These are phyloP conservation scores for Sepioteuthis lessoniana DNA, from an alignment of 2,888 invertebrate species.

Conservation along the genomic window DNA sequence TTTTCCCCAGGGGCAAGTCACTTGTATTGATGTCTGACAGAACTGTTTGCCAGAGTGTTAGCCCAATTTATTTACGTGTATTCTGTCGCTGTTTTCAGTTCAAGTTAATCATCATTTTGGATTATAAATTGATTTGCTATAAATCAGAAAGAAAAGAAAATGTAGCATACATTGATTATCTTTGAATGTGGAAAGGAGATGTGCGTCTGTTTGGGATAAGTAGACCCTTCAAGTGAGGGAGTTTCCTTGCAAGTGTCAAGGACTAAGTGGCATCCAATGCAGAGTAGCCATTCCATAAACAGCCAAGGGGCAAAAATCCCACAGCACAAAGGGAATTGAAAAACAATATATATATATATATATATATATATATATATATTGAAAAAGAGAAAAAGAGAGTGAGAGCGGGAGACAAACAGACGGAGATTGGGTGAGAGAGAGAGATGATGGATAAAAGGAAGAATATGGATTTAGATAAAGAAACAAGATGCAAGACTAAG, in stretches of 20 bases:
- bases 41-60: not conserved
- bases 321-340: not conserved
- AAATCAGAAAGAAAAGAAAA: not conserved
- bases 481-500: too few species aligned
- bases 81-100: not conserved
- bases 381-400: too few species aligned
- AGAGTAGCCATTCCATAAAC: not conserved
- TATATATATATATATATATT: too few species aligned
- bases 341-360: too few species aligned
- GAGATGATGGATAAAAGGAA: too few species aligned
- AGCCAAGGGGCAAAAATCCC: not conserved
- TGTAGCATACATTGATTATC: not conserved
- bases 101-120: not conserved
- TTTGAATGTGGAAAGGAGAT: not conserved
- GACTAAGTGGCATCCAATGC: fast-evolving
- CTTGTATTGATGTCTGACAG: not conserved
- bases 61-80: not conserved
- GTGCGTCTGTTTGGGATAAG: not conserved
- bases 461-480: too few species aligned
- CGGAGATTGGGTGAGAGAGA: too few species aligned
- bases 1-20: not conserved
- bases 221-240: not conserved
- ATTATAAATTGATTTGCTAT: not conserved
- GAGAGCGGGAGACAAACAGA: too few species aligned
- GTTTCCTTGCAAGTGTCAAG: not conserved